Percentiles rank a stretch among this genome's conserved stretches.
phyloP scores from a whole-genome alignment of 23 tunicate species.

The Aplidium turbinatum region DNA sequence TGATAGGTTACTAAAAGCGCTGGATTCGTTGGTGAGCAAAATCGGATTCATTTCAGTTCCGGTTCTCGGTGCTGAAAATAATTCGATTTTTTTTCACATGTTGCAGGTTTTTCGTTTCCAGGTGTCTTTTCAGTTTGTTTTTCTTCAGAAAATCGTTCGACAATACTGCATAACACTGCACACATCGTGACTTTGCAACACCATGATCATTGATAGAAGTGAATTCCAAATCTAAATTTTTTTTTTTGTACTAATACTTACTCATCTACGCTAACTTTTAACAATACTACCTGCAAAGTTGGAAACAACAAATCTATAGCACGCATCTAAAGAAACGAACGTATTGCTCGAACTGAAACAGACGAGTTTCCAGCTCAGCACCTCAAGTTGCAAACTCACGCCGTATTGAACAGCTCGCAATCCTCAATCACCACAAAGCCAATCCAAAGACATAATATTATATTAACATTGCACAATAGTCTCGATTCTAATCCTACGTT shows the following conservation, averaged over 20 bases:
- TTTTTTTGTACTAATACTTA: background rate
- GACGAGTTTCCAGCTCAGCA: no score
- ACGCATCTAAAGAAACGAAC: no score
- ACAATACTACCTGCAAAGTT: background rate
- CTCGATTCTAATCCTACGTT: no score
- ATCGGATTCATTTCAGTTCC: constrained; percentile 31
- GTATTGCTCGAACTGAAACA: no score
- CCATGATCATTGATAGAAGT: constrained; percentile 51
- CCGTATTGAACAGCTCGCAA: no score
- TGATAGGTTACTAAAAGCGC: constrained; percentile 5
- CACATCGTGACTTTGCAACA: constrained; percentile 42
- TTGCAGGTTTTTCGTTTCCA: constrained; percentile 38
- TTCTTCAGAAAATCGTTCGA: constrained; percentile 31
- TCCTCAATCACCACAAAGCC: no score
- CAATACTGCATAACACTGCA: constrained; percentile 19
- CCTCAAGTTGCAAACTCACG: no score
- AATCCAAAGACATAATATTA: no score
- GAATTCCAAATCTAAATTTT: constrained; percentile 16
- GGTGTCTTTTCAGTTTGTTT: constrained; percentile 37
- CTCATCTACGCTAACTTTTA: no score
- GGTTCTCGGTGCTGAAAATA: constrained; percentile 44
- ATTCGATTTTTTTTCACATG: constrained; percentile 44
- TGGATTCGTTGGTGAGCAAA: constrained; percentile 37
- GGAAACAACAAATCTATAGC: no score
- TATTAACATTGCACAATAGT: no score